phyloP scores from a whole-genome alignment of 2,888 invertebrate species.

The Alentia gelatinosa region DNA sequence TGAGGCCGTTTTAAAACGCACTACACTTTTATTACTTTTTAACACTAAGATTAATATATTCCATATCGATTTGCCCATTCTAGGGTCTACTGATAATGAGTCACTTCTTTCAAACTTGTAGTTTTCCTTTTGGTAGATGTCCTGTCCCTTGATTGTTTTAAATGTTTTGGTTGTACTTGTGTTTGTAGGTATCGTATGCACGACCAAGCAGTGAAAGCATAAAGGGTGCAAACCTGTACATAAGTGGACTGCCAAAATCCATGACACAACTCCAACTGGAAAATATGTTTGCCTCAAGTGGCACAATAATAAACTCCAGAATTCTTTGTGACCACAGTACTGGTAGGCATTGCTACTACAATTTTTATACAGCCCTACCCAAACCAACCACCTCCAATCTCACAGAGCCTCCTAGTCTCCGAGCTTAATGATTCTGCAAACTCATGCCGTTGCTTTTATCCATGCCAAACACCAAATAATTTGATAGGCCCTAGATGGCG shows the following conservation, averaged over 20 bases:
- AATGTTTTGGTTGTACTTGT: conserved; percentile 55
- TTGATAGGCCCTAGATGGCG: conserved; percentile 16
- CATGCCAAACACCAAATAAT: conserved; percentile 42
- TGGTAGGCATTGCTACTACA: conserved; percentile 70
- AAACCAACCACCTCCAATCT: conserved; percentile 44
- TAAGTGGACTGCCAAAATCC: conserved; percentile 81
- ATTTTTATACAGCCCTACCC: conserved; percentile 51
- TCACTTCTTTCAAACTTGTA: conserved; percentile 50
- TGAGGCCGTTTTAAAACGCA: conserved; percentile 47
- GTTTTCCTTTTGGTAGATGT: conserved; percentile 52
- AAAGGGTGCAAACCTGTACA: conserved; percentile 81
- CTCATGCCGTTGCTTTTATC: neutral
- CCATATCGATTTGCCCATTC: conserved; percentile 43
- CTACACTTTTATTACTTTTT: conserved; percentile 53
- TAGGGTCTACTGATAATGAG: conserved; percentile 51
- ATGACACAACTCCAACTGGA: conserved; percentile 81
- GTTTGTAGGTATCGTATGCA: conserved; percentile 80
- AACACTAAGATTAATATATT: conserved; percentile 48
- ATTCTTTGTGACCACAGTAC: conserved; percentile 81
- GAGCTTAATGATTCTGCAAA: neutral
- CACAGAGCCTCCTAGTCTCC: neutral
- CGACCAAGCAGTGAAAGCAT: conserved; percentile 81
- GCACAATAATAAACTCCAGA: conserved; percentile 81
- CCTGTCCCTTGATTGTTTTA: conserved; percentile 51
- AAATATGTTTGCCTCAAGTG: conserved; percentile 80